Percentiles rank a stretch among this genome's conserved stretches.
Evolutionary conservation across 2,113 vertebrate species (phyloP).

Genomic region (Ceratotherium simum): DNA sequence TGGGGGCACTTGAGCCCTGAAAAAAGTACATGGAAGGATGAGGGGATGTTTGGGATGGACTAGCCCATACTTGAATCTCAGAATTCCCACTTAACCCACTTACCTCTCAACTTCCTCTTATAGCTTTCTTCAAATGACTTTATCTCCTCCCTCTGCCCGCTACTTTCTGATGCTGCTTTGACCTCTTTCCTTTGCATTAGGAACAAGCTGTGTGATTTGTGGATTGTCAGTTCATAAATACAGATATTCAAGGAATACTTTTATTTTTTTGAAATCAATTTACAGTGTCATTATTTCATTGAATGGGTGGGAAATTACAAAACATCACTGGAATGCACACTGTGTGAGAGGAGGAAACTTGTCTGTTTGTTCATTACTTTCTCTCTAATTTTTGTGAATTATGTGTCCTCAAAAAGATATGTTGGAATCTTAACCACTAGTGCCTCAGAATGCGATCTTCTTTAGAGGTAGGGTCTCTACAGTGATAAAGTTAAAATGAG

Average conservation of each 20-base stretch:
- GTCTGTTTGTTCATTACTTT: not conserved
- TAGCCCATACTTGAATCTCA: not conserved
- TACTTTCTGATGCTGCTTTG: not conserved
- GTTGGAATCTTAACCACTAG: not conserved
- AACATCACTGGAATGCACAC: not conserved
- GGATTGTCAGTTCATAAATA: not conserved
- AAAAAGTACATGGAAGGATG: not conserved
- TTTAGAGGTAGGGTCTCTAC: not conserved
- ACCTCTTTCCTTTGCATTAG: not conserved
- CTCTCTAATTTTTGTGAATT: not conserved
- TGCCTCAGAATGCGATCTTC: not conserved
- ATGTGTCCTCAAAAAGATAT: not conserved
- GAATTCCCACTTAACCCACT: not conserved
- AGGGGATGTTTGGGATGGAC: not conserved
- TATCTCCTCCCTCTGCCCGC: not conserved
- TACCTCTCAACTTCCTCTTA: not conserved
- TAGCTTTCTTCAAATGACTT: not conserved
- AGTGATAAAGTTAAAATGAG: not conserved
- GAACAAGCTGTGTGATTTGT: not conserved
- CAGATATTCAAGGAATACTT: not conserved
- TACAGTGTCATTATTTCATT: not conserved
- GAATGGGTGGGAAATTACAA: not conserved
- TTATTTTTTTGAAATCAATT: slow-evolving; percentile 31
- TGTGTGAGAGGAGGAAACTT: not conserved
- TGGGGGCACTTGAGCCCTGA: not conserved